Conservation (phyloP, 2,113 vertebrate genomes). For the Clarias batrachus region DNA sequence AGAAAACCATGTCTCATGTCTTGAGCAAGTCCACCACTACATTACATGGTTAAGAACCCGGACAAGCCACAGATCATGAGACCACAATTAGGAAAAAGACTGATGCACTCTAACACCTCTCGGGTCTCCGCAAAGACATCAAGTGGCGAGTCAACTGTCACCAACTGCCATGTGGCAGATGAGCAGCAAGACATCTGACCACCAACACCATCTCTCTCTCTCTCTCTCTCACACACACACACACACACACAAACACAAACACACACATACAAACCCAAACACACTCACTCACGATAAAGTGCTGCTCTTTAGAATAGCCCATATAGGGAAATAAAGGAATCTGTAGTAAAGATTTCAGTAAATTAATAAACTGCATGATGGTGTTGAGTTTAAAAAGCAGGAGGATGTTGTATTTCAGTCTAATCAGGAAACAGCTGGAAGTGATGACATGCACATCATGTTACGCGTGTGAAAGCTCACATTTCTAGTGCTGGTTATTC, state of each 20-base stretch:
- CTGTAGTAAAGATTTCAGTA: background rate
- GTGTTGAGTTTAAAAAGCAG: background rate
- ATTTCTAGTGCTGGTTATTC: background rate
- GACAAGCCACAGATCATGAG: background rate
- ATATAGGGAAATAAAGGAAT: background rate
- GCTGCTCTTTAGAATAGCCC: background rate
- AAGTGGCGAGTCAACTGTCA: slow-evolving; percentile 40
- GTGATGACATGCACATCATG: slow-evolving; percentile 11
- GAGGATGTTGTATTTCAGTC: background rate
- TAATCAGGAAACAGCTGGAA: slow-evolving; percentile 10
- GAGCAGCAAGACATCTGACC: slow-evolving; percentile 34
- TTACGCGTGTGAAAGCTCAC: background rate
- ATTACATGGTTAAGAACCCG: background rate
- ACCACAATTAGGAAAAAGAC: background rate
- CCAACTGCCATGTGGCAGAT: slow-evolving; percentile 53
- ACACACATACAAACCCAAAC: background rate
- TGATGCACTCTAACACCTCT: background rate
- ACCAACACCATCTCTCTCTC: background rate
- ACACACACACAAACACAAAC: background rate
- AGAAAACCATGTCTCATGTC: background rate
- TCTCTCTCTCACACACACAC: background rate
- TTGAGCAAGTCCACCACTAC: background rate
- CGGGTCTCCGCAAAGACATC: slow-evolving; percentile 3
- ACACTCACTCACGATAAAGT: background rate
- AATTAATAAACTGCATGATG: background rate